Base-by-base conservation (phyloP, 2,888 invertebrate genomes). In the Lithosia quadra region DNA sequence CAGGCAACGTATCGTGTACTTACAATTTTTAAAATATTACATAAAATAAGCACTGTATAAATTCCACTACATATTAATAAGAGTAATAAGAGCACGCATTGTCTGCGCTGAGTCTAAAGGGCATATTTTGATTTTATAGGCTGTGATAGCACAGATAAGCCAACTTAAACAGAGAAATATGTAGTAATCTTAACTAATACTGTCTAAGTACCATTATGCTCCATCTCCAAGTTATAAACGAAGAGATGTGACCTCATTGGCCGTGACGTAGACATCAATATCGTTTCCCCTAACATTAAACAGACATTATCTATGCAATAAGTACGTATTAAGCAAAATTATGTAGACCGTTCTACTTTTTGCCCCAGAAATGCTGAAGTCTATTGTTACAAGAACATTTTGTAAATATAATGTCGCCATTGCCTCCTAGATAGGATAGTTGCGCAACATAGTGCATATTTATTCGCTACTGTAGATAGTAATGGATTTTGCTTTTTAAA, bases 341-440 rank as follows among this genome's bases (percentile, higher is more conserved):
- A 56, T 34, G 58, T 33, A 58, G 33, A n/a, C 33, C 33, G 58
- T 39, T 61, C 39, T 61, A 39, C 15, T 22, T 61, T 13, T 9
- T 61, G 36, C 39, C 22, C 7, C 36, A 61, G 13, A 61, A 39
- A 24, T 8, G 36, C 36, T 22, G 36, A 21, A 61, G 11, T 13
- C 15, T 24, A 61, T 61, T 61, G 60, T 18, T 61, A 15, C 9
- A 43, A 22, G 36, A 22, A 15, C 11, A 36, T 36, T 60, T 60
- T 39, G 39, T 39, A 60, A 60, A 39, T 57, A 57, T 58, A 22
- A 22, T 36, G 39, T 60, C 21, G 10, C 22, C 15, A 39, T 60
- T 39, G 60, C 22, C 36, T 21, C 11, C 39, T 39, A 10, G 0
- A 49, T n/a, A 49, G 8, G 10, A 15, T 33, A 13, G 22, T 60